phyloP scores from a whole-genome alignment of 1,140 invertebrate genomes.

The Arion vulgaris region DNA sequence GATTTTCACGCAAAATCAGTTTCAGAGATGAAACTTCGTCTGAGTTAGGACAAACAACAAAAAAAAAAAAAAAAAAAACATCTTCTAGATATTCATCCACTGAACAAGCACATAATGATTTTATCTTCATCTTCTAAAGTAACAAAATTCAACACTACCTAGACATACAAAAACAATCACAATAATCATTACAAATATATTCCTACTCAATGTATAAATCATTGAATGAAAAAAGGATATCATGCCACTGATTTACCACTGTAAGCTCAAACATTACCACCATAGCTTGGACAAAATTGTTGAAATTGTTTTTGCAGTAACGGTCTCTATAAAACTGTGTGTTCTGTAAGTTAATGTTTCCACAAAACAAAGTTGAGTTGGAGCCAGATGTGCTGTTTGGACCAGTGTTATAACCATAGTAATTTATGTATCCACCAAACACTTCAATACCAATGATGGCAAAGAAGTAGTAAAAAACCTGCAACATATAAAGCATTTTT shows the following conservation, averaged over 20 bases:
- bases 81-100: too few species aligned
- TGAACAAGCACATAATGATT: too few species aligned
- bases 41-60: too few species aligned
- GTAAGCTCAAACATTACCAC: constrained; percentile 75
- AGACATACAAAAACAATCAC: too few species aligned
- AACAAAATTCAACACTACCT: too few species aligned
- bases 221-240: constrained; percentile 71
- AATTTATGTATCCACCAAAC: constrained; percentile 71
- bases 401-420: constrained; percentile 59
- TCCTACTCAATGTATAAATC: too few species aligned
- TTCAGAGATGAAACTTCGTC: too few species aligned
- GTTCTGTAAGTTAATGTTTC: constrained; percentile 71
- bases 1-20: too few species aligned
- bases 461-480: constrained; percentile 76
- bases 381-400: background rate
- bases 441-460: constrained; percentile 77
- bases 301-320: constrained; percentile 77
- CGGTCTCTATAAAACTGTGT: constrained; percentile 70
- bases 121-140: too few species aligned
- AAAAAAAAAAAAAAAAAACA: too few species aligned
- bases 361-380: constrained; percentile 67
- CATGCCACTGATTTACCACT: constrained; percentile 78
- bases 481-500: constrained; percentile 29
- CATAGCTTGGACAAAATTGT: constrained; percentile 73
- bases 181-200: too few species aligned